Evolutionary conservation across 2,797 vertebrate species (phyloP), one percentile per base, ranked within the genome.

Genomic region (Hydrophis major): DNA sequence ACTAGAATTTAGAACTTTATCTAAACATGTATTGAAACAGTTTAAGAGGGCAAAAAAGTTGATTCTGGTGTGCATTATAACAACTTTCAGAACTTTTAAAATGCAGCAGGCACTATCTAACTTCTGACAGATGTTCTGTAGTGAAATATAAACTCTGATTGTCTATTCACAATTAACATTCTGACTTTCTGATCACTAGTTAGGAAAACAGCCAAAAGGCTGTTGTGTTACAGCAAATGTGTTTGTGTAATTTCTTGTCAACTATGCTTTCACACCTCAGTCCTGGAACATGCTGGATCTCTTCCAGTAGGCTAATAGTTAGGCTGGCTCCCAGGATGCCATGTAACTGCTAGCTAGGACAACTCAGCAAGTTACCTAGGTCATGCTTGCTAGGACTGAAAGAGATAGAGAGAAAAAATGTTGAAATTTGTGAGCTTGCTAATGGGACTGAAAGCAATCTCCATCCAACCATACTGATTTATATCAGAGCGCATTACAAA

Each of bases 221-320:
- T 89, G 92, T 94, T 94, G 93, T 94, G 89, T 92, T 92, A 94
- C 89, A 50, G 91, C 16, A n/a, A 92, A 66, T 27, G 59, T 61
- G 89, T 92, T 92, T 92, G 69, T 90, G 66, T 91, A 90, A 92
- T 94, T 87, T 94, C 91, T 94, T 69, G 74, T 86, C 93, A 92
- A 90, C 89, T 57, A 89, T 91, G 89, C 25, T 91, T 55, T 86
- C 60, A 47, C 91, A 91, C 92, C 22, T 50, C 89, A 53, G 28
- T 53, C n/a, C 61, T 86, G 22, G 25, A 53, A 53, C 16, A 91
- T 10, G 20, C 37, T 91, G 93, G 93, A 63, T 59, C 12, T 13
- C 4, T 37, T 91, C 93, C 93, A 93, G 50, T 74, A 47, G 27
- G 57, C 86, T 28, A 88, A 66, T 16, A 92, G 47, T 93, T 86